Percentiles rank a stretch among this genome's conserved stretches.
Evolutionary conservation across 2,113 vertebrate genomes (phyloP).

Genomic region (Mola mola): DNA sequence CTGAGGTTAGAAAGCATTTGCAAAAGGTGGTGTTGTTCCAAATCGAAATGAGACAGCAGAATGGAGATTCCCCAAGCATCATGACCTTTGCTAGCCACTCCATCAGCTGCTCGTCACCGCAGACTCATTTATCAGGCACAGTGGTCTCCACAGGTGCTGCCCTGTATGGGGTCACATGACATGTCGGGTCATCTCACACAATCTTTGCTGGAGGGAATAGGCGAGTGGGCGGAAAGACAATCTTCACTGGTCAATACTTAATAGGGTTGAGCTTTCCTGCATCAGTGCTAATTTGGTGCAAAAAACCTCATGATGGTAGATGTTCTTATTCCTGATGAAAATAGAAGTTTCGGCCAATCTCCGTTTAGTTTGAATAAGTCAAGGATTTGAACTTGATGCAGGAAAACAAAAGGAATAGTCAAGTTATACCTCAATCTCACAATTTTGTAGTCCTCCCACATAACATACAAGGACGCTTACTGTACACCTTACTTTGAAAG

Average conservation of each 20-base stretch:
- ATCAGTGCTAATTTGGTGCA: constrained; percentile 46
- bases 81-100: constrained; percentile 72
- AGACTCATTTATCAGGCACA: constrained; percentile 68
- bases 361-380: background rate
- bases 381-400: constrained; percentile 22
- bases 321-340: constrained; percentile 14
- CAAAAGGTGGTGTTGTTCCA: constrained; percentile 49
- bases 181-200: constrained; percentile 68
- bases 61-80: constrained; percentile 49
- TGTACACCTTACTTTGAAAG: background rate
- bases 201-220: constrained; percentile 66
- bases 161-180: constrained; percentile 65
- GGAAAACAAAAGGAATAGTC: constrained; percentile 4
- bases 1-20: constrained; percentile 61
- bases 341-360: constrained; percentile 14
- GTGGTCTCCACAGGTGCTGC: constrained; percentile 68
- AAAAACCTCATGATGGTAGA: background rate
- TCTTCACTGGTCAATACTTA: constrained; percentile 44
- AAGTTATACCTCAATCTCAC: background rate
- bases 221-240: constrained; percentile 48
- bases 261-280: constrained; percentile 51
- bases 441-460: background rate
- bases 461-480: background rate
- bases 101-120: constrained; percentile 69
- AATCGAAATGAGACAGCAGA: constrained; percentile 67